These are phyloP conservation scores for Norana najaformis DNA, from an alignment of 2,888 invertebrate genomes.

Conservation along the genomic window DNA sequence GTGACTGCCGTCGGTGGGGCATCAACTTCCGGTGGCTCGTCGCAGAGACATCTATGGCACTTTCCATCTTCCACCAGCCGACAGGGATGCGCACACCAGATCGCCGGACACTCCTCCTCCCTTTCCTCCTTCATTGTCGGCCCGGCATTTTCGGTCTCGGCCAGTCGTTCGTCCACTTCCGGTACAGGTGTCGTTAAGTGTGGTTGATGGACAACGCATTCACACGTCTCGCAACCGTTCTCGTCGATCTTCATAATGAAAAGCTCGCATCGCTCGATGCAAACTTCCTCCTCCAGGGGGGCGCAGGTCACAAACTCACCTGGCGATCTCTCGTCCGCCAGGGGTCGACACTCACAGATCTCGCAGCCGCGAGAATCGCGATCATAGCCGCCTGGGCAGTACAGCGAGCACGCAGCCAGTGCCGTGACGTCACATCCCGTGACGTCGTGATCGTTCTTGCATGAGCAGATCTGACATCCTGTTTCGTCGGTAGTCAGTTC, in stretches of 20 bases:
- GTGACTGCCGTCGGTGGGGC: not conserved
- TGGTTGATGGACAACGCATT: not conserved
- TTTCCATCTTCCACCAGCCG: not conserved
- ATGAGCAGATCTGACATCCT: not conserved
- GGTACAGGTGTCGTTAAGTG: not conserved
- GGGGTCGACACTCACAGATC: constrained; percentile 27
- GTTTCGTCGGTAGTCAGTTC: not conserved
- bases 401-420: not conserved
- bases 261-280: not conserved
- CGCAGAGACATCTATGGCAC: not conserved
- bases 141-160: not conserved
- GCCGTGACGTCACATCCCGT: not conserved
- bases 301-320: not conserved
- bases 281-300: not conserved
- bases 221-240: not conserved
- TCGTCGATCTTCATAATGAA: not conserved
- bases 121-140: not conserved
- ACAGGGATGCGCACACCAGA: not conserved
- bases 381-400: constrained; percentile 27
- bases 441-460: not conserved
- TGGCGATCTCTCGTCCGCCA: not conserved
- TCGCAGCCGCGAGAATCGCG: constrained; percentile 19
- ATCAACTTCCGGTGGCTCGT: not conserved
- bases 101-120: not conserved
- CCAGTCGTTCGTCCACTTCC: not conserved